Base-by-base conservation (phyloP, 2,797 vertebrate species). In the Urosaurus nigricauda region DNA sequence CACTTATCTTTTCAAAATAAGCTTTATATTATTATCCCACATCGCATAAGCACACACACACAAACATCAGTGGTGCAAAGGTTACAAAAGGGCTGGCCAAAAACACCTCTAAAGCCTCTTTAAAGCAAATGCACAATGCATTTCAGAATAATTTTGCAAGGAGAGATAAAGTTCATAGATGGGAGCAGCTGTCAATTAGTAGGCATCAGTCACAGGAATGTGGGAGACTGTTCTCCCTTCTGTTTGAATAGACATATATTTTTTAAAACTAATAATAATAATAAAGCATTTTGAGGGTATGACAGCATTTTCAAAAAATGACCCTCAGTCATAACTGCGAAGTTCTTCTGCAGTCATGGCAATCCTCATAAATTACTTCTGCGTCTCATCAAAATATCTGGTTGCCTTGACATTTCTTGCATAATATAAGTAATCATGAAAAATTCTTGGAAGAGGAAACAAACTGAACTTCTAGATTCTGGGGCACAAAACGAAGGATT, bases 321-420 rank as follows among this genome's bases (percentile, higher is more conserved):
- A 88, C 71, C 71, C 82, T 35, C 35, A 71, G 26, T 56, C 53
- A 73, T 29, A 16, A 24, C 53, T 4, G 5, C 26, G 5, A 51
- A 21, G 51, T 21, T n/a, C 7, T 80, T 73, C 78, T 51, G 71
- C 6, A 77, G 71, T 43, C 56, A 65, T 75, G 79, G 43, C 13
- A 88, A 75, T 32, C 40, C 8, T 19, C 63, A 65, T 51, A 65
- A 75, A 75, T 77, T 35, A 37, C 24, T 75, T 83, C 17, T 47
- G 32, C 35, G 21, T 65, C 43, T 88, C 79, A 51, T 87, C 87
- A 83, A 60, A 81, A 74, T 60, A 24, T 40, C 80, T 51, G 40
- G 60, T 53, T 83, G 14, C 13, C 40, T 53, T 75, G 71, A 83
- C 40, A 65, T 35, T 37, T 58, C 21, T 35, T 80, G 47, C 56